Evolutionary conservation across 2,888 invertebrate species (phyloP), one percentile per base, ranked within the genome.

Genomic region (Leucophenga montana): DNA sequence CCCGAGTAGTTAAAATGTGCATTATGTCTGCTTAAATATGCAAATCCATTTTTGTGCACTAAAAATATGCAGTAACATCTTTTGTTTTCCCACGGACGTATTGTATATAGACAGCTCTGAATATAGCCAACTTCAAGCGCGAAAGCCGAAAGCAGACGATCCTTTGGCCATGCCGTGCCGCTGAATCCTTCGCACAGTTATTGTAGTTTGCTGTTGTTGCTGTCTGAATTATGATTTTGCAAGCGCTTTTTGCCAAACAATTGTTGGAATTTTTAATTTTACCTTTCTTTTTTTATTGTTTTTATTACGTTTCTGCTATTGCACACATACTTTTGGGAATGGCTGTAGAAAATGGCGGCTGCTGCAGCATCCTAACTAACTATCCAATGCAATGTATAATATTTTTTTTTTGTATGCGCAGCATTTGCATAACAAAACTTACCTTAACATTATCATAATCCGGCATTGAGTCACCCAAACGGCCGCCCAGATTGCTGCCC

Each of bases 371-470:
- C 13, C 31, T 11, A 48, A 59, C 27, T 16, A 48, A 31, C 20
- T 70, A 69, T 3, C n/a, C 20, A 67, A 59, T 33, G 14, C 68
- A 70, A 74, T 72, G 70, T 70, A 74, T 27, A 27, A 2, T 27
- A 3, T 27, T 27, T 27, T 27, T 27, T 27, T 27, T 27, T 27
- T 27, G 27, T 3, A 4, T 27, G 16, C 54, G 65, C 65, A 46
- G 27, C 68, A 83, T 82, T 83, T 82, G 81, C 79, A 82, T 82
- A 79, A 76, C 73, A 82, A 78, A 82, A 80, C 84, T 85, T 85
- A 88, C 92, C 91, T 92, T 91, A 78, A 93, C 90, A 87, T 94
- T 94, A 77, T 95, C 95, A 88, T 92, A 94, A 89, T 91, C 93
- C 79, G 90, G 92, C 83, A 91, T 89, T 88, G 89, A 88, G 84